A percentile compares a stretch with the other conserved stretches of the same genome.
These are phyloP conservation scores for Caenorhabditis virilis DNA, from an alignment of 2,888 invertebrate genomes.

Conservation along the genomic window DNA sequence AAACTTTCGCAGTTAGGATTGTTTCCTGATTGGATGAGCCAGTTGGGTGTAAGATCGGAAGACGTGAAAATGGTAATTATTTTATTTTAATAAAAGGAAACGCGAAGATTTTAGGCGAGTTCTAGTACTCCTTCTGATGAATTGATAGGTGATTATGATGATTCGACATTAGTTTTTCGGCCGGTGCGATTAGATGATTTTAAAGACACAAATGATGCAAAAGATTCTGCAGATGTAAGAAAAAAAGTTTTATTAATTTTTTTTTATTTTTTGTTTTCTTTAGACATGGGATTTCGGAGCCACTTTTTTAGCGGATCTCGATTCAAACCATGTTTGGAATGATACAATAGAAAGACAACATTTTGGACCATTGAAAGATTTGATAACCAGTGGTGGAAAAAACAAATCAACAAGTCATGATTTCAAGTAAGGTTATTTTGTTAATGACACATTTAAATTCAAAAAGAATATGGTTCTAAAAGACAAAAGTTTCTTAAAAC, in stretches of 20 bases:
- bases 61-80: conserved; percentile 29
- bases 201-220: conserved; percentile 15
- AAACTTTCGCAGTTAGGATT: conserved; percentile 49
- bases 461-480: too few relatives aligned
- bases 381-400: conserved; percentile 52
- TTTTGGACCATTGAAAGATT: conserved; percentile 56
- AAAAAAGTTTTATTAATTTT: background rate
- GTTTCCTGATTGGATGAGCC: conserved; percentile 57
- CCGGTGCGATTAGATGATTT: conserved; percentile 35
- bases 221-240: conserved; percentile 16
- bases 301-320: conserved; percentile 48
- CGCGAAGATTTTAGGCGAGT: background rate
- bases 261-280: background rate
- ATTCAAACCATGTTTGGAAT: conserved; percentile 50
- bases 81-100: background rate
- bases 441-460: conserved; percentile 1
- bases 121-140: conserved; percentile 7
- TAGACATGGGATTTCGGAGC: conserved; percentile 44
- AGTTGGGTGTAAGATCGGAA: conserved; percentile 41
- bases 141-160: conserved; percentile 39
- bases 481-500: too few relatives aligned
- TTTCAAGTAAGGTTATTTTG: conserved; percentile 38
- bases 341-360: conserved; percentile 59
- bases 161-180: conserved; percentile 37
- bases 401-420: conserved; percentile 61